Base-by-base conservation (phyloP, 2,888 invertebrate genomes). In the Neocrepidodera transversa region DNA sequence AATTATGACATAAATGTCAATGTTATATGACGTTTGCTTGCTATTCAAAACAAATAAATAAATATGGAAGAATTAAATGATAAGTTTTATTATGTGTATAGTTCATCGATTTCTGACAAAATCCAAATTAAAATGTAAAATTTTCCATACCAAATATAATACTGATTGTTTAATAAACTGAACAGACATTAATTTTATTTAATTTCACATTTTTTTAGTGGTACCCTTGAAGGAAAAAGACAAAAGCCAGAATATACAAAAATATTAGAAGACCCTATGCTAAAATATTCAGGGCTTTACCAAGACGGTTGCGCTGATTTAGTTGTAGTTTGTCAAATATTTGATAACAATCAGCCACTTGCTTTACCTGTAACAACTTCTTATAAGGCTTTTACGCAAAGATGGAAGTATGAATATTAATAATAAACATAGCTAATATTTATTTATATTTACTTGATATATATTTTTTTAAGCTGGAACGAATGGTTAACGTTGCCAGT, bases 401-500 rank as follows among this genome's bases (percentile, higher is more conserved):
- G 97, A 71, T 97, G 95, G 95, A 94, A 92, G 93, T 93, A 83
- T 60, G 68, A 16, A n/a, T n/a, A n/a, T n/a, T n/a, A n/a, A n/a
- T n/a, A n/a, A n/a, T n/a, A n/a, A n/a, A n/a, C n/a, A n/a, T n/a
- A n/a, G n/a, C n/a, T 14, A 14, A 7, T 35, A 13, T 32, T 28
- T 54, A 8, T 11, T 20, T 26, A 17, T 20, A 16, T 14, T n/a
- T n/a, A n/a, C n/a, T n/a, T n/a, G n/a, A n/a, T n/a, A n/a, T n/a
- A n/a, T n/a, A 36, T 30, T 53, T 18, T 18, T 80, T 82, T 14
- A 76, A 96, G 95, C 76, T 98, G 97, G 97, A 97, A 97, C 77
- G 97, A 98, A 81, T 97, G 97, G 97, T 84, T 98, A 26, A 89
- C 88, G 0, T 81, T 98, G 54, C 97, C 97, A 0, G 85, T 97